Evolutionary conservation across 2,888 invertebrate genomes (phyloP).

Genomic region (Tyria jacobaeae): DNA sequence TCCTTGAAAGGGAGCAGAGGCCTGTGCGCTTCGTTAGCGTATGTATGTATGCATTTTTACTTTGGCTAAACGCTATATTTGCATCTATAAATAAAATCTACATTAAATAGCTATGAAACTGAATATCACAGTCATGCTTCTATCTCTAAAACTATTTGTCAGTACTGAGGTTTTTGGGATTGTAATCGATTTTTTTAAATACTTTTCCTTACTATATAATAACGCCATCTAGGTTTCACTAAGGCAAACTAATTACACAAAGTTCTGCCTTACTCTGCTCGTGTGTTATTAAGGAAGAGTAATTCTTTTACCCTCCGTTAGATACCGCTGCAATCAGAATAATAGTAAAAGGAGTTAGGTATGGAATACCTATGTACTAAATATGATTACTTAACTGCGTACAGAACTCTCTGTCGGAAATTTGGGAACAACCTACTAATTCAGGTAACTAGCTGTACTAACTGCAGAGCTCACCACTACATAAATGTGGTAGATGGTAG

Average conservation of each 20-base stretch:
- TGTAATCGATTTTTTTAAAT: too few species aligned
- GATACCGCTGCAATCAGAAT: neutral
- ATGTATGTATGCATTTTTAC: too few species aligned
- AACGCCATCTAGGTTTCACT: constrained; percentile 6
- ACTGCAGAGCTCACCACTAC: neutral
- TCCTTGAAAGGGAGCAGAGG: too few species aligned
- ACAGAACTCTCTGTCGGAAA: neutral
- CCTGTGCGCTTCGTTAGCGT: too few species aligned
- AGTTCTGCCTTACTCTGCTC: neutral
- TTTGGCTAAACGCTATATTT: too few species aligned
- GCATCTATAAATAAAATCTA: too few species aligned
- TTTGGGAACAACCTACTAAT: neutral
- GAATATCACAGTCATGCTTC: neutral
- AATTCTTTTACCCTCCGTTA: neutral
- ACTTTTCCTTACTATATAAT: neutral
- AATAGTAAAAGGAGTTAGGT: neutral
- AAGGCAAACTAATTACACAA: neutral
- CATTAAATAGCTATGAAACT: too few species aligned
- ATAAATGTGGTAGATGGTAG: neutral
- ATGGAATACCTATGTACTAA: neutral
- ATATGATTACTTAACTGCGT: neutral
- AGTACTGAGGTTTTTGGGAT: neutral
- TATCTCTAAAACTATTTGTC: neutral
- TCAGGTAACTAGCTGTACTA: too few species aligned
- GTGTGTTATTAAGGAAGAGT: neutral